phyloP scores from a whole-genome alignment of 2,888 invertebrate genomes.

The Andricus quercusramuli region DNA sequence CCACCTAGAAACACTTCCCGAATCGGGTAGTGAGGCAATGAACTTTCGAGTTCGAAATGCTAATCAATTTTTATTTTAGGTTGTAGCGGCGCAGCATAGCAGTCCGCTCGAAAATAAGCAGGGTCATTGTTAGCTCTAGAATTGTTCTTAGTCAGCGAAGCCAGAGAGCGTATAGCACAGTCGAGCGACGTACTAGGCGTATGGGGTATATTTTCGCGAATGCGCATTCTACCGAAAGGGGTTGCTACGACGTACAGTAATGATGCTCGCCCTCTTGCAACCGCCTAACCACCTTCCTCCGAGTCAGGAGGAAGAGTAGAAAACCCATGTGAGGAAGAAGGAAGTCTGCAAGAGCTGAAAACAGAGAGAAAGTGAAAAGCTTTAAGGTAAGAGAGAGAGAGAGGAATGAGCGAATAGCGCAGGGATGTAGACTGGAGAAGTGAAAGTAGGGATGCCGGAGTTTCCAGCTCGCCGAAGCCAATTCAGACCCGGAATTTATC shows the following conservation, averaged over 20 bases:
- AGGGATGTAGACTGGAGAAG: constrained; percentile 56
- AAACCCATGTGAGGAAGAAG: constrained; percentile 42
- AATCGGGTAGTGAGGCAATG: no score
- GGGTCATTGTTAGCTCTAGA: constrained; percentile 45
- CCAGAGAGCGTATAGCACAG: constrained; percentile 54
- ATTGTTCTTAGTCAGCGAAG: constrained; percentile 66
- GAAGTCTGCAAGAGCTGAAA: constrained; percentile 47
- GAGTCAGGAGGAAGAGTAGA: constrained; percentile 44
- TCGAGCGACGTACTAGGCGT: constrained; percentile 50
- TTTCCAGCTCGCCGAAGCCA: constrained; percentile 82
- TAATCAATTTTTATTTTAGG: no score
- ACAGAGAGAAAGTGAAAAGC: constrained; percentile 45
- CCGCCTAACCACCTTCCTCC: constrained; percentile 36
- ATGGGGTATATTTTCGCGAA: constrained; percentile 52
- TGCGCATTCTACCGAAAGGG: constrained; percentile 54
- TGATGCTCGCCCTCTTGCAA: constrained; percentile 46
- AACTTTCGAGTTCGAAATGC: no score
- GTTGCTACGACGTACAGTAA: constrained; percentile 50
- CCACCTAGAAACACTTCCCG: no score
- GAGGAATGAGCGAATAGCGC: constrained; percentile 49
- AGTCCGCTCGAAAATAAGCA: constrained; percentile 40
- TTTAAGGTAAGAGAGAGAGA: constrained; percentile 30
- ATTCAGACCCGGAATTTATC: constrained; percentile 84
- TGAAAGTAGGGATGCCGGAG: constrained; percentile 55
- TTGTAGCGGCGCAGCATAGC: not conserved